These are phyloP conservation scores for Sinocyclocheilus rhinocerous DNA, from an alignment of 2,113 vertebrate genomes.

Conservation along the genomic window DNA sequence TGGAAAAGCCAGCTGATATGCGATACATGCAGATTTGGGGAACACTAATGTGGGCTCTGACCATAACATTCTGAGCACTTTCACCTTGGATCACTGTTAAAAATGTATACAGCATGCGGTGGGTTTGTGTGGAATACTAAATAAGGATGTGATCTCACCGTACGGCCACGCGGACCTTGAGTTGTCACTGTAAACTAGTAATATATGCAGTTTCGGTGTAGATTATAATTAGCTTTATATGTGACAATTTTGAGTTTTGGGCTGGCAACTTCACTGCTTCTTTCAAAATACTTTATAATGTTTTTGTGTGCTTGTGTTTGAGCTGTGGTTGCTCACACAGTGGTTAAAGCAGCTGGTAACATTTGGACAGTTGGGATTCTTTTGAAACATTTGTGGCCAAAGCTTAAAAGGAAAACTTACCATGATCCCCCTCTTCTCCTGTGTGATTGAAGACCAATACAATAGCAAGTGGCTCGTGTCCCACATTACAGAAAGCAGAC, in stretches of 20 bases:
- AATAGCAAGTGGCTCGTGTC: constrained; percentile 2
- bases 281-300: not conserved
- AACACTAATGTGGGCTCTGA: not conserved
- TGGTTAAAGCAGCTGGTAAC: constrained; percentile 28
- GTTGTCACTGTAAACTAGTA: not conserved
- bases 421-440: constrained; percentile 12
- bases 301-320: constrained; percentile 33
- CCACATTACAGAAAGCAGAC: constrained; percentile 15
- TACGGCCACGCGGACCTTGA: not conserved
- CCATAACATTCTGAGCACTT: constrained; percentile 11
- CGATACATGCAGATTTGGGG: not conserved
- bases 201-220: not conserved
- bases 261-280: not conserved
- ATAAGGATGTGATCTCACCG: constrained; percentile 18
- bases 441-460: constrained; percentile 35
- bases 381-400: not conserved
- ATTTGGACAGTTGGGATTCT: not conserved
- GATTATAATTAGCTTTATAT: not conserved
- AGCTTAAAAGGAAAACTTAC: constrained; percentile 43
- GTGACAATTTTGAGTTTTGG: not conserved
- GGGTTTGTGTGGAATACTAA: constrained; percentile 30
- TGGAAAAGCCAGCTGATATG: not conserved
- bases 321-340: constrained; percentile 11
- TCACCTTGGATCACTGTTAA: constrained; percentile 40
- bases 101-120: constrained; percentile 16